Evolutionary conservation across 2,113 vertebrate genomes (phyloP).

Genomic region (Syngnathus floridae): DNA sequence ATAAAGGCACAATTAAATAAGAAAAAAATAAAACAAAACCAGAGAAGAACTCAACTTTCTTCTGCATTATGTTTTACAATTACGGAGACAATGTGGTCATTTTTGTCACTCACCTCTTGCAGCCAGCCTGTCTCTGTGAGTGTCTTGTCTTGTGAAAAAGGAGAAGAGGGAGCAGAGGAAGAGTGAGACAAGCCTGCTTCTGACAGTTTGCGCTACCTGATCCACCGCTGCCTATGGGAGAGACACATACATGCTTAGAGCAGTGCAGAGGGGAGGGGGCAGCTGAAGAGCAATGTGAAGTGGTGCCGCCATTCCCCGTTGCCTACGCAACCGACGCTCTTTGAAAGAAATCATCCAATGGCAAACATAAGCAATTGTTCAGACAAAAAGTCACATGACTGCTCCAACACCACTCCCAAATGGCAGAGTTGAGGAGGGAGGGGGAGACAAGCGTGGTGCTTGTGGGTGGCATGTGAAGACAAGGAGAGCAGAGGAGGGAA

Average conservation of each 20-base stretch:
- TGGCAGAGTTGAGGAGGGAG: slow-evolving; percentile 27
- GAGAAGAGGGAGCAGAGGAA: slow-evolving; percentile 36
- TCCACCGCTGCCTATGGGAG: slow-evolving; percentile 38
- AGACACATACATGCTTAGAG: slow-evolving; percentile 34
- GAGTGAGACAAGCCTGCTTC: slow-evolving; percentile 35
- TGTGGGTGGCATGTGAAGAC: slow-evolving; percentile 9
- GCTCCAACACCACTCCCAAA: slow-evolving; percentile 55
- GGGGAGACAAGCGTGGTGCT: slow-evolving; percentile 16
- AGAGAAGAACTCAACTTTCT: not conserved
- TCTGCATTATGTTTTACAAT: not conserved
- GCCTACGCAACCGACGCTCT: slow-evolving; percentile 74
- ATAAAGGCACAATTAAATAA: not conserved
- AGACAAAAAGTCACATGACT: slow-evolving; percentile 75
- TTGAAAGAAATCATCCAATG: slow-evolving; percentile 73
- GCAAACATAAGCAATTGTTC: slow-evolving; percentile 70
- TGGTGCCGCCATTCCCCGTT: slow-evolving; percentile 70
- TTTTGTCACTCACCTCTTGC: slow-evolving; percentile 52
- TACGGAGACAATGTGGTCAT: slow-evolving; percentile 15
- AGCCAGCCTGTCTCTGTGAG: slow-evolving; percentile 24
- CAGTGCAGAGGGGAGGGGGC: slow-evolving; percentile 30
- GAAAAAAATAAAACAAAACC: not conserved
- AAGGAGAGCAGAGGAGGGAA: not conserved
- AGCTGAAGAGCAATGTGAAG: slow-evolving; percentile 63
- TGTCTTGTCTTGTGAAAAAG: slow-evolving; percentile 34
- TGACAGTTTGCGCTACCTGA: slow-evolving; percentile 49